Conservation (phyloP, 1,140 invertebrate species). For the Brachionus plicatilis region DNA sequence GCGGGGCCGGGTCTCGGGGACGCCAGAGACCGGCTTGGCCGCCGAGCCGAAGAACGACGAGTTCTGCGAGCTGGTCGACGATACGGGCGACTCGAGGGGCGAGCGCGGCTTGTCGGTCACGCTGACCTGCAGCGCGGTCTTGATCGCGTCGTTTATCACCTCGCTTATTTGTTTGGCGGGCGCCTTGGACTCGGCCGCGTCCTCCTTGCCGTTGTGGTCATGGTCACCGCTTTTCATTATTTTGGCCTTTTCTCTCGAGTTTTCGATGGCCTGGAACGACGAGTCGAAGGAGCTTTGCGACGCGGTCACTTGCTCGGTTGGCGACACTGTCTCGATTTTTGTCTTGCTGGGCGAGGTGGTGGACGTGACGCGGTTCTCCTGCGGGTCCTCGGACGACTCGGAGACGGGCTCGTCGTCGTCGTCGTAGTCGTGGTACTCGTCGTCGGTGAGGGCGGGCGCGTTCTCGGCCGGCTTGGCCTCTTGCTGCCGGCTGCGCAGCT, state of each 20-base stretch:
- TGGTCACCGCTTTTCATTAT: not conserved
- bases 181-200: not conserved
- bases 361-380: not conserved
- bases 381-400: not conserved
- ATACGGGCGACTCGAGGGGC: not conserved
- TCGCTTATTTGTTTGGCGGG: slow-evolving; percentile 1
- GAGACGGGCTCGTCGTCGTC: not conserved
- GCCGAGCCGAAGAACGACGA: not conserved
- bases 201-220: not conserved
- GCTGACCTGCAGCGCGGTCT: not conserved
- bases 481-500: not conserved
- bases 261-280: not conserved
- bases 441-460: not conserved
- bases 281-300: not conserved
- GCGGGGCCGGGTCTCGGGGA: too few species aligned
- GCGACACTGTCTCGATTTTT: not conserved
- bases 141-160: slow-evolving; percentile 12
- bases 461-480: not conserved
- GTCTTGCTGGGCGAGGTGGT: not conserved
- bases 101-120: not conserved
- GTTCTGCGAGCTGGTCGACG: not conserved
- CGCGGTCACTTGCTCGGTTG: not conserved
- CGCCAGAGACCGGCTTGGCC: not conserved
- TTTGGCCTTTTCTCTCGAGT: slow-evolving; percentile 22
- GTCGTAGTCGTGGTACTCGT: slow-evolving; percentile 26